A percentile compares a stretch with the other conserved stretches of the same genome.
Conservation (phyloP, 2,113 vertebrate species). For the Casuarius casuarius region DNA sequence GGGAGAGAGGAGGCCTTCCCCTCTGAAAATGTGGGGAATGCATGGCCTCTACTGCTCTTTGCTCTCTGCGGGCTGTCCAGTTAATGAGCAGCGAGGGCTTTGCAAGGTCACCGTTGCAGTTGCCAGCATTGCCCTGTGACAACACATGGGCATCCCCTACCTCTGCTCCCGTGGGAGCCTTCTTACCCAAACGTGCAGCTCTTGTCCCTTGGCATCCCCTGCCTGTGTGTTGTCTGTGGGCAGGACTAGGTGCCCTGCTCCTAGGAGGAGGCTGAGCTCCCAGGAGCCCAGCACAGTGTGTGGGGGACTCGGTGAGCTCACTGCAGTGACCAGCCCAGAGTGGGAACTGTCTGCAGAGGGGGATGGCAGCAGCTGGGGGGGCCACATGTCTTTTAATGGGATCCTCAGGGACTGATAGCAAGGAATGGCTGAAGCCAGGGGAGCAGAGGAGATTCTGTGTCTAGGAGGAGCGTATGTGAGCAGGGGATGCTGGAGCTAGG, state of each 20-base stretch:
- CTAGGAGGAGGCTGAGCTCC: neutral
- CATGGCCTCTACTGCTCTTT: neutral
- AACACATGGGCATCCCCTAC: neutral
- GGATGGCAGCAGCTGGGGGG: neutral
- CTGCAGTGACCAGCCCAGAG: accelerated
- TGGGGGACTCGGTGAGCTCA: accelerated
- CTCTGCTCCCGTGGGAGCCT: neutral
- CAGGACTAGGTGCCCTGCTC: neutral
- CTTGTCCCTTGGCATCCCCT: neutral
- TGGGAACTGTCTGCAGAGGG: too few species aligned
- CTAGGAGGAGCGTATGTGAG: neutral
- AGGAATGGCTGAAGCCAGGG: neutral
- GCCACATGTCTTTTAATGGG: accelerated
- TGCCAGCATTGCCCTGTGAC: neutral
- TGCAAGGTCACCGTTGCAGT: neutral
- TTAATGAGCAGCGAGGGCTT: conserved; percentile 9
- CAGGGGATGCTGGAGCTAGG: neutral
- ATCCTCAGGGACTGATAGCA: accelerated
- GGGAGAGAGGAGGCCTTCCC: neutral
- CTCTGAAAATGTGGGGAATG: neutral
- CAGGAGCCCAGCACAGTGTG: too few species aligned
- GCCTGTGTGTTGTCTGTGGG: neutral
- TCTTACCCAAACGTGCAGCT: neutral
- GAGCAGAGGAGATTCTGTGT: neutral
- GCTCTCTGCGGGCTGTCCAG: neutral